Percentiles rank a stretch among this genome's conserved stretches.
These are phyloP conservation scores for Variabilichromis moorii DNA, from an alignment of 2,113 vertebrate species.

Conservation along the genomic window DNA sequence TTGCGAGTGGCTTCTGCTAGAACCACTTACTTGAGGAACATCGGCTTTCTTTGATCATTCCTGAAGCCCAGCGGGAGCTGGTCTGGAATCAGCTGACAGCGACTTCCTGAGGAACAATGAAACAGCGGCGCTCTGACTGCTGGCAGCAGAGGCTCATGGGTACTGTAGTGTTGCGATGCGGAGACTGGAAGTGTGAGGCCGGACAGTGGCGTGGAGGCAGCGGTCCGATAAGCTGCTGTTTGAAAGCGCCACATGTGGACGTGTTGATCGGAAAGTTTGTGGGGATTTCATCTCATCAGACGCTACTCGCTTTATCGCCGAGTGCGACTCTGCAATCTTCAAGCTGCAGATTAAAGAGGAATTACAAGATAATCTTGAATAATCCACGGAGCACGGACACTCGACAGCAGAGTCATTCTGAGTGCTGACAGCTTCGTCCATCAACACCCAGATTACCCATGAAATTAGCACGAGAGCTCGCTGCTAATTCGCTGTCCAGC, in stretches of 20 bases:
- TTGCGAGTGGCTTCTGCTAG: background rate
- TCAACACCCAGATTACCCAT: constrained; percentile 62
- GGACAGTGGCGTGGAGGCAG: background rate
- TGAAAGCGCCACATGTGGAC: background rate
- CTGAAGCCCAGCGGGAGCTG: background rate
- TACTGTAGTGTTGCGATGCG: background rate
- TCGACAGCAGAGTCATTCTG: constrained; percentile 77
- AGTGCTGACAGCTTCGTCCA: constrained; percentile 75
- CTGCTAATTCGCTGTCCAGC: constrained; percentile 28
- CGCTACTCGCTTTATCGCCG: constrained; percentile 75
- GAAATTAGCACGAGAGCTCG: constrained; percentile 52
- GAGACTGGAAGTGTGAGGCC: background rate
- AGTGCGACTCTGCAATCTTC: constrained; percentile 85
- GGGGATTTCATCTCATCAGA: constrained; percentile 72
- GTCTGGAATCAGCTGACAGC: background rate
- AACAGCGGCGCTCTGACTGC: background rate
- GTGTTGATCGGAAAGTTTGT: background rate
- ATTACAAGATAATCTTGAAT: constrained; percentile 97
- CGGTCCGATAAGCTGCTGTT: background rate
- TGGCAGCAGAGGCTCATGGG: background rate
- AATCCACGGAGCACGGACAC: constrained; percentile 89
- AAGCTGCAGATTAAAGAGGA: constrained; percentile 86
- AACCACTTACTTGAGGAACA: background rate
- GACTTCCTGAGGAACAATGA: background rate
- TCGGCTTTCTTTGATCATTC: background rate